A percentile compares a stretch with the other conserved stretches of the same genome.
Conservation (phyloP, 2,113 vertebrate genomes). For the Dipodomys stephensi region DNA sequence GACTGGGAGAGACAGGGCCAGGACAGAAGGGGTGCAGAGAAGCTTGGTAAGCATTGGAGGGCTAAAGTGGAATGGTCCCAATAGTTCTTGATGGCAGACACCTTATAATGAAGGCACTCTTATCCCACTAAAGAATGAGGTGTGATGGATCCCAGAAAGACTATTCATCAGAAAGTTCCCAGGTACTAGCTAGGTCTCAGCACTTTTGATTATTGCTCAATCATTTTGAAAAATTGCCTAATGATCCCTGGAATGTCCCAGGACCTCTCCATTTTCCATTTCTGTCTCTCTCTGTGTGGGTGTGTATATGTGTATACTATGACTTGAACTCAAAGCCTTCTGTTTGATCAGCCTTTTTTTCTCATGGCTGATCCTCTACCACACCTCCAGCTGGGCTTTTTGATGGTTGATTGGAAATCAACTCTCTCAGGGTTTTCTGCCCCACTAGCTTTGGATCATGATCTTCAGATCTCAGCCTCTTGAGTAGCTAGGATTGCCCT, state of each 20-base stretch:
- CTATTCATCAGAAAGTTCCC: neutral
- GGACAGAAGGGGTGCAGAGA: neutral
- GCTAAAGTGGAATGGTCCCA: neutral
- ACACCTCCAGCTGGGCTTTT: no score
- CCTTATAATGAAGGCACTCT: neutral
- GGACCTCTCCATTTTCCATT: neutral
- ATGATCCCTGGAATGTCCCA: neutral
- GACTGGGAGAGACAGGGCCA: neutral
- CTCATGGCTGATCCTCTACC: no score
- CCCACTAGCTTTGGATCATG: no score
- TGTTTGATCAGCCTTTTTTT: no score
- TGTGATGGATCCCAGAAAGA: neutral
- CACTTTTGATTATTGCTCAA: neutral
- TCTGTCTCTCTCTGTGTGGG: no score
- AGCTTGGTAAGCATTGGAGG: neutral
- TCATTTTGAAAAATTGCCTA: constrained; percentile 4
- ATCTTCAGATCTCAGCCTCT: no score
- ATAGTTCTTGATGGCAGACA: neutral
- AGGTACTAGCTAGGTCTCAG: neutral
- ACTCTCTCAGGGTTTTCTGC: no score
- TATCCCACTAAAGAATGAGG: neutral
- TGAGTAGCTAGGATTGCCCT: no score
- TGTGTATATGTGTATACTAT: no score
- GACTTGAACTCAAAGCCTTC: no score
- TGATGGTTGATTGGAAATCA: no score